A percentile compares a stretch with the other conserved stretches of the same genome.
These are phyloP conservation scores for Rattus norvegicus DNA, from an alignment of 2,113 vertebrate species.

Conservation along the genomic window GRCr8 NC_086036.1:24144501-24145000, in stretches of 20 bases:
- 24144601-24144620: slow-evolving; percentile 76
- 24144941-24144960: slow-evolving; percentile 46
- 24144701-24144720: slow-evolving; percentile 10
- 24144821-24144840: slow-evolving; percentile 57
- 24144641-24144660: slow-evolving; percentile 24
- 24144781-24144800: too few species aligned
- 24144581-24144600: slow-evolving; percentile 71
- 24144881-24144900: neutral
- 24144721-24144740: neutral
- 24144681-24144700: slow-evolving; percentile 2
- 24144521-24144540: slow-evolving; percentile 76
- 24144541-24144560: slow-evolving; percentile 76
- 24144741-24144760: slow-evolving; percentile 12
- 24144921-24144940: slow-evolving; percentile 43
- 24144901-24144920: slow-evolving; percentile 51
- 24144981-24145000: slow-evolving; percentile 42
- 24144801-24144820: neutral
- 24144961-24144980: neutral
- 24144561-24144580: slow-evolving; percentile 78
- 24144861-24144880: neutral
- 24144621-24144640: slow-evolving; percentile 7
- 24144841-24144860: slow-evolving; percentile 50
- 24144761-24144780: neutral
- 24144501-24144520: slow-evolving; percentile 70
- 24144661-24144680: slow-evolving; percentile 42